Conservation (phyloP, 2,797 vertebrate species). For the Erpetoichthys calabaricus region DNA sequence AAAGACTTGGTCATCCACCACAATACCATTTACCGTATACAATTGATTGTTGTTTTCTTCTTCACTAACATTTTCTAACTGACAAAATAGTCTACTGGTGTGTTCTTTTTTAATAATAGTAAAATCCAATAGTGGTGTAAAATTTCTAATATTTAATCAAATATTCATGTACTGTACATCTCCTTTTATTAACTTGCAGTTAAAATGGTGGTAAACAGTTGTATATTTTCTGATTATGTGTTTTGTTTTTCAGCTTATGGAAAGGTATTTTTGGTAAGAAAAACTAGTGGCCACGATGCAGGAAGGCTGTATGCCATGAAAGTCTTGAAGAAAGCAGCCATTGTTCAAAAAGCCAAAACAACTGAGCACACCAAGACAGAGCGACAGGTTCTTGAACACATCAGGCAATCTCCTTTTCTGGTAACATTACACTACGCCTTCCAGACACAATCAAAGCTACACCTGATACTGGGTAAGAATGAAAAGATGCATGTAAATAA, state of each 20-base stretch:
- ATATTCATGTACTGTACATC: too few relatives aligned
- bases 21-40: too few relatives aligned
- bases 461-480: constrained; percentile 76
- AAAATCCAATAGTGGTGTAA: too few relatives aligned
- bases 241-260: constrained; percentile 45
- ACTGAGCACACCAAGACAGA: constrained; percentile 82
- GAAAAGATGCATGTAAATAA: neutral
- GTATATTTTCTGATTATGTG: too few relatives aligned
- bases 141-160: too few relatives aligned
- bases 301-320: constrained; percentile 88
- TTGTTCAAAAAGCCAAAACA: constrained; percentile 81
- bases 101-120: too few relatives aligned
- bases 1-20: too few relatives aligned
- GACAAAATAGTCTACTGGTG: too few relatives aligned
- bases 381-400: constrained; percentile 78
- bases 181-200: too few relatives aligned
- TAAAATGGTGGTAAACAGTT: too few relatives aligned
- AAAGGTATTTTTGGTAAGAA: constrained; percentile 84
- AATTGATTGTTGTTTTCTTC: too few relatives aligned
- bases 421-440: constrained; percentile 89
- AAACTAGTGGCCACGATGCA: constrained; percentile 70
- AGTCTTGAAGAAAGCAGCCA: constrained; percentile 83
- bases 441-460: constrained; percentile 83
- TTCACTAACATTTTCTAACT: too few relatives aligned
- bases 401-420: constrained; percentile 81